Conservation (phyloP, 2,888 invertebrate genomes). For the Mystacides longicornis region DNA sequence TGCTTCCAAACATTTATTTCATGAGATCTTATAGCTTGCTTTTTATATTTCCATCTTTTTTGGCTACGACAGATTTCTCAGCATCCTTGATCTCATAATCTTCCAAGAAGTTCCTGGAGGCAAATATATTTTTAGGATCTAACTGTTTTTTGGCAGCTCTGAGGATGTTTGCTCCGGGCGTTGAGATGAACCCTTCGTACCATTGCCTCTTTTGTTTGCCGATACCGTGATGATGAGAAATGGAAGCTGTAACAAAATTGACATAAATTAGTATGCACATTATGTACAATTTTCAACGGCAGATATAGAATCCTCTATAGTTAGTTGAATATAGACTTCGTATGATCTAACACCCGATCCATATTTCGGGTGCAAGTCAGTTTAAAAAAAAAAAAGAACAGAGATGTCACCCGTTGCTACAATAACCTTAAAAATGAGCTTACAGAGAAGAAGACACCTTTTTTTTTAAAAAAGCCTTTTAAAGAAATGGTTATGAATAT, state of each 20-base stretch:
- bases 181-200: slow-evolving; percentile 77
- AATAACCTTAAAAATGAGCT: too few species aligned
- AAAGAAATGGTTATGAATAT: too few species aligned
- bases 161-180: slow-evolving; percentile 70
- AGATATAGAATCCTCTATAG: too few species aligned
- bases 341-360: too few species aligned
- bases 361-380: too few species aligned
- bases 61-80: neutral
- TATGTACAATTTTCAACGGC: too few species aligned
- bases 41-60: neutral
- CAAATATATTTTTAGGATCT: slow-evolving; percentile 94
- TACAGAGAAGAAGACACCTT: too few species aligned
- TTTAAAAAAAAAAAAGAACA: too few species aligned
- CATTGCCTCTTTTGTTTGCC: slow-evolving; percentile 88
- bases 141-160: slow-evolving; percentile 76
- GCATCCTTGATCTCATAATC: neutral
- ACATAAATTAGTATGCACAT: neutral
- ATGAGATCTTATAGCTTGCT: neutral
- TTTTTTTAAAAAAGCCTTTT: too few species aligned
- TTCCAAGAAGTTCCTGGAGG: slow-evolving; percentile 66
- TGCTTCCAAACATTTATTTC: too few species aligned
- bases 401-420: too few species aligned
- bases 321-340: too few species aligned
- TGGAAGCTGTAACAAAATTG: slow-evolving; percentile 49
- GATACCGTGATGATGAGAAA: slow-evolving; percentile 97